These are phyloP conservation scores for Oncorhynchus masou DNA, from an alignment of 2,113 vertebrate genomes.

Conservation along the genomic window DNA sequence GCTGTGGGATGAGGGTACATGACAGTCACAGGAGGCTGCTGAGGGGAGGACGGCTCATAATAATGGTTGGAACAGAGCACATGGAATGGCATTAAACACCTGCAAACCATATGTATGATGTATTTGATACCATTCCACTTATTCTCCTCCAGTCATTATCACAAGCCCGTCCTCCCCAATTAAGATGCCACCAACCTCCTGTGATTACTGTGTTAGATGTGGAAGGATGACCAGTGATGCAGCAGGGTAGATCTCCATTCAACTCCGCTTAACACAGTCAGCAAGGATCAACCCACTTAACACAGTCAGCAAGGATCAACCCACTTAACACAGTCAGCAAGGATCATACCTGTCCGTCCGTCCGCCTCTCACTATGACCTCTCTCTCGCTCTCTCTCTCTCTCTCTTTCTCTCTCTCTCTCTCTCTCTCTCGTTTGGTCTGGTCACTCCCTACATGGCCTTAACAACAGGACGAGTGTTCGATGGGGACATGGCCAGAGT, in stretches of 20 bases:
- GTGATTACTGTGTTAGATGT: neutral
- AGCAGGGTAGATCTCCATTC: neutral
- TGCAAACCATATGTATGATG: too few species aligned
- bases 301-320: too few species aligned
- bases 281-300: neutral
- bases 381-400: neutral
- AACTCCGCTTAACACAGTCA: neutral
- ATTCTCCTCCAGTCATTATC: too few species aligned
- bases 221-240: neutral
- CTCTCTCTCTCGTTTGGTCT: neutral
- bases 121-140: too few species aligned
- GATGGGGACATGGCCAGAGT: conserved; percentile 33
- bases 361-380: neutral
- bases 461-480: conserved; percentile 20
- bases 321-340: too few species aligned
- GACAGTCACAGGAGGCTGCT: too few species aligned
- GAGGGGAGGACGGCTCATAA: too few species aligned
- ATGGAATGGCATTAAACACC: too few species aligned
- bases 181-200: neutral
- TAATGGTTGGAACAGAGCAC: too few species aligned
- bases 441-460: conserved; percentile 52
- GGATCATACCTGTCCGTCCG: too few species aligned
- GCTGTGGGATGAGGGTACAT: neutral
- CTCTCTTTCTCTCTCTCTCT: neutral
- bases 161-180: too few species aligned